Evolutionary conservation across 2,888 invertebrate genomes (phyloP).

Genomic region (Invenusta paracnida): DNA sequence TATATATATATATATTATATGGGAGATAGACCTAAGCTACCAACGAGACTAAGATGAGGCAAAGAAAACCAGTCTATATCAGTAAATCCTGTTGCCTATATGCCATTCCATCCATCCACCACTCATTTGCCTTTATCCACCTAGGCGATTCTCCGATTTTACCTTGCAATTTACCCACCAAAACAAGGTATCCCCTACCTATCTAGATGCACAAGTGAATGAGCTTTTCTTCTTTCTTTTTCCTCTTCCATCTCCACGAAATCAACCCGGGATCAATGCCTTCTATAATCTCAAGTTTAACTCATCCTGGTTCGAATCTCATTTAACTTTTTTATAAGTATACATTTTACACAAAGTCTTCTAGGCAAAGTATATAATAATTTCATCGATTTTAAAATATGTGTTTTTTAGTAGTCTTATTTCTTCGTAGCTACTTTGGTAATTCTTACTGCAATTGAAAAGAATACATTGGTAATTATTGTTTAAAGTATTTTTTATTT

Average conservation of each 20-base stretch:
- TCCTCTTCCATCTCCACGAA: neutral
- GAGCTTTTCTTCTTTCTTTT: slow-evolving; percentile 17
- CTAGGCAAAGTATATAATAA: no score
- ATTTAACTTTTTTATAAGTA: neutral
- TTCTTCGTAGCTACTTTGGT: no score
- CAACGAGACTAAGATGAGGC: neutral
- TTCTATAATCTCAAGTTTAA: neutral
- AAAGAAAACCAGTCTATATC: neutral
- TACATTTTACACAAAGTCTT: neutral
- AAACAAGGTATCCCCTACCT: no score
- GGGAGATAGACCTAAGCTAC: neutral
- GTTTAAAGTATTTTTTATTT: no score
- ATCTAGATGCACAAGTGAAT: no score
- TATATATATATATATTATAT: neutral
- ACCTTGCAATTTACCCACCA: no score
- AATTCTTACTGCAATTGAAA: no score
- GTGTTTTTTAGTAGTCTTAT: no score
- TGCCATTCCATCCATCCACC: neutral
- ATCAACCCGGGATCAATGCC: slow-evolving; percentile 14
- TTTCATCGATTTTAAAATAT: no score
- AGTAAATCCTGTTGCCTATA: neutral
- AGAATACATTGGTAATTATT: no score
- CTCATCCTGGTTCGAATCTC: neutral
- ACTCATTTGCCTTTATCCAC: neutral
- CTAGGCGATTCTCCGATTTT: neutral